Evolutionary conservation across 2,797 vertebrate genomes (phyloP), one percentile per base, ranked within the genome.

Genomic region (Novumbra hubbsi): DNA sequence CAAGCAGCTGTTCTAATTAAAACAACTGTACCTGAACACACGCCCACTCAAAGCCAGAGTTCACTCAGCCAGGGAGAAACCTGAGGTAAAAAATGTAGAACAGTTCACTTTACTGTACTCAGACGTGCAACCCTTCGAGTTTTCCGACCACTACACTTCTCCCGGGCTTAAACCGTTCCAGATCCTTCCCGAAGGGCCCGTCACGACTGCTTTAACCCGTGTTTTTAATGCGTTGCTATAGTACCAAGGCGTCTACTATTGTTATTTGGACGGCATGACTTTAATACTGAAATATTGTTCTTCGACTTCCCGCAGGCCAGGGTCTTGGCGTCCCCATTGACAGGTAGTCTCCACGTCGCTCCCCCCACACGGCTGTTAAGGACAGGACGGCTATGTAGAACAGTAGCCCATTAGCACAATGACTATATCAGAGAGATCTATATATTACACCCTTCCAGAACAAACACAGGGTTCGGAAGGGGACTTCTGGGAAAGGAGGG

Each of bases 331-430:
- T 79, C 89, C 45, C 28, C 84, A 79, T 68, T 84, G 82, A 87
- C 81, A 88, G 48, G 78, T 90, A 81, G 62, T 78, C 86, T 12
- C 79, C 73, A 74, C 83, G 87, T 90, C 88, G 88, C 85, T 71
- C 85, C 71, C 72, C 30, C 27, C 1, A 55, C 16, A 52, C 50
- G 63, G 30, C 80, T 75, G 78, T 81, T 80, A 69, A n/a, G 77
- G 78, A 27, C 11, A 32, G 6, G 52, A 73, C 69, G 17, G 27
- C 34, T 67, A 49, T 63, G 72, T 28, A 27, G 72, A 38, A 27
- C 67, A 55, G 34, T 82, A 86, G 80, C 34, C 78, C 85, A 90
- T 86, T 82, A 86, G 84, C 28, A 92, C 89, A 93, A 92, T 91
- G 85, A 87, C 57, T 79, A 60, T 88, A 91, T 92, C 88, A 8